Conservation (phyloP, 2,113 vertebrate species). For the Chaenogobius annularis region DNA sequence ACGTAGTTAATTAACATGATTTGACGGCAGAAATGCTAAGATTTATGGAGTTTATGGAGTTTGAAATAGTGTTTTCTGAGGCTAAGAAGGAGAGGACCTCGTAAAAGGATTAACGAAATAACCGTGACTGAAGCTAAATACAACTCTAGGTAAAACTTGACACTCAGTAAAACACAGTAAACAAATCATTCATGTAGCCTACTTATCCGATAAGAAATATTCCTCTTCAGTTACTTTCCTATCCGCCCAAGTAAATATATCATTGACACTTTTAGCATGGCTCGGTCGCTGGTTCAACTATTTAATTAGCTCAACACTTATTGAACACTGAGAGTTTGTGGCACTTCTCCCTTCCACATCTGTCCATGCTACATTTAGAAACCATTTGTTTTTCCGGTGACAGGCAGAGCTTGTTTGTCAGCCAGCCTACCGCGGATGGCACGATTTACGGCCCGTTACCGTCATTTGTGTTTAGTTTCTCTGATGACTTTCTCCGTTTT, state of each 20-base stretch:
- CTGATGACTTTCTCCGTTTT: constrained; percentile 7
- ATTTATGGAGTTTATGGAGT: no score
- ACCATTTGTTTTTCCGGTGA: background rate
- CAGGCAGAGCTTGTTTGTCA: constrained; percentile 16
- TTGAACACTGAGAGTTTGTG: background rate
- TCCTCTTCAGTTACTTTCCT: background rate
- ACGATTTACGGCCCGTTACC: constrained; percentile 4
- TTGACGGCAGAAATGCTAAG: no score
- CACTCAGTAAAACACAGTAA: no score
- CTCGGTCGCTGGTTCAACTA: background rate
- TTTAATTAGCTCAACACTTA: background rate
- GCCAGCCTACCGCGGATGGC: background rate
- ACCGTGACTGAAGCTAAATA: no score
- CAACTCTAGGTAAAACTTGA: no score
- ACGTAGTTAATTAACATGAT: no score
- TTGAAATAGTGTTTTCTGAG: no score
- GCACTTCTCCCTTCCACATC: constrained; percentile 7
- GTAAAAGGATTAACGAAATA: no score
- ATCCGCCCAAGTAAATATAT: background rate
- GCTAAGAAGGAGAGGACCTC: no score
- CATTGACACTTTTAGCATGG: background rate
- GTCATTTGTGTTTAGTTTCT: constrained; percentile 5
- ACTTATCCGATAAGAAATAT: background rate
- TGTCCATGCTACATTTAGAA: constrained; percentile 4
- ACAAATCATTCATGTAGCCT: no score